phyloP scores from a whole-genome alignment of 2,888 invertebrate genomes.

The Drosophila koepferae region DNA sequence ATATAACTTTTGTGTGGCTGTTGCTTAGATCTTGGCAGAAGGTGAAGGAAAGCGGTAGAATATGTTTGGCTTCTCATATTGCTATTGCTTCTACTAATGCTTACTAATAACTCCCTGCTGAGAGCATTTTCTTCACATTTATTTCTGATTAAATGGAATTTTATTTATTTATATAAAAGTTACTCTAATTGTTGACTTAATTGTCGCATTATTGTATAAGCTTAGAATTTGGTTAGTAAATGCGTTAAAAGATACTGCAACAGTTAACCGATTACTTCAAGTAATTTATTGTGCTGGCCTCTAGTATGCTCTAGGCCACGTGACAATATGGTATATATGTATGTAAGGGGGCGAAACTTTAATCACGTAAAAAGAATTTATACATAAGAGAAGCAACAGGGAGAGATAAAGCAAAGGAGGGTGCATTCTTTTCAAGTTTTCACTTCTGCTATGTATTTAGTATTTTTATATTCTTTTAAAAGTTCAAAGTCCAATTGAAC shows the following conservation, averaged over 20 bases:
- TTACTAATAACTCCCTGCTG: too few relatives aligned
- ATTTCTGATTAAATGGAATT: too few relatives aligned
- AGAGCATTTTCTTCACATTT: too few relatives aligned
- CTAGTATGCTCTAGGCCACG: not conserved
- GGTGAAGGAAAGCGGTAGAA: too few relatives aligned
- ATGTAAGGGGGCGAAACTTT: not conserved
- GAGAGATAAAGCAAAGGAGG: constrained; percentile 32
- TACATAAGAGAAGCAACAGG: constrained; percentile 22
- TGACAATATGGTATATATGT: not conserved
- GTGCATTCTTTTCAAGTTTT: constrained; percentile 37
- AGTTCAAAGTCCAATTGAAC: constrained; percentile 79
- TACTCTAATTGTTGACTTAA: not conserved
- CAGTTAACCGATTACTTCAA: not conserved
- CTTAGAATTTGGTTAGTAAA: not conserved
- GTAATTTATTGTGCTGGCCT: too few relatives aligned
- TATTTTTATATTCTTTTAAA: constrained; percentile 61
- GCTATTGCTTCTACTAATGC: too few relatives aligned
- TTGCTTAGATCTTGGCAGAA: too few relatives aligned
- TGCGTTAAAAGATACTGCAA: not conserved
- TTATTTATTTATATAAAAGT: too few relatives aligned
- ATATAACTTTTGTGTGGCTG: too few relatives aligned
- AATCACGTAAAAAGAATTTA: constrained; percentile 10
- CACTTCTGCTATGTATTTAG: constrained; percentile 34
- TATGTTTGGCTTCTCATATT: too few relatives aligned
- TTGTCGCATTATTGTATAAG: not conserved